phyloP scores from a whole-genome alignment of 2,888 invertebrate genomes.

The Gortyna flavago region DNA sequence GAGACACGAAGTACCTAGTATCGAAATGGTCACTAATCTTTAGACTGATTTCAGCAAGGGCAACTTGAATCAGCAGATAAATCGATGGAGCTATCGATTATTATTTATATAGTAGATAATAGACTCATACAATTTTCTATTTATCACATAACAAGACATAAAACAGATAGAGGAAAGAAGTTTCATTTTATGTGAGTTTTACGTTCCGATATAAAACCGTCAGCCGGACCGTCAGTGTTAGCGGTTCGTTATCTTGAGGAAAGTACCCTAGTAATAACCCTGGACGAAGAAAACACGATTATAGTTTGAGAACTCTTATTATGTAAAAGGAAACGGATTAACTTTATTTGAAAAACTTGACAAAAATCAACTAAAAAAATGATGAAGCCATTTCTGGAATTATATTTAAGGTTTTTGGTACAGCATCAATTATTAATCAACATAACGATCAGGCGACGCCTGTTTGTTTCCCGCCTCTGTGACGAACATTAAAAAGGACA shows the following conservation, averaged over 20 bases:
- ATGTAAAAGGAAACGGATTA: not conserved
- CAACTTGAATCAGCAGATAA: not conserved
- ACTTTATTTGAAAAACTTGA: not conserved
- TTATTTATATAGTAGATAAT: too few species aligned
- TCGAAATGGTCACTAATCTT: not conserved
- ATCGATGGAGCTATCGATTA: not conserved
- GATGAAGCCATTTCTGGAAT: not conserved
- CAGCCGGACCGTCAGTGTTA: constrained; percentile 14
- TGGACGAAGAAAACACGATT: not conserved
- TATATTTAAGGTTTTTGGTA: not conserved
- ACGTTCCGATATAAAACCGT: constrained; percentile 39
- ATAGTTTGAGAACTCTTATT: not conserved
- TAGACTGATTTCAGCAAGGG: not conserved
- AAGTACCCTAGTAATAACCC: not conserved
- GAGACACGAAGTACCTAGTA: not conserved
- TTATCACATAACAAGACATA: constrained; percentile 8
- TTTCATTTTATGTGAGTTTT: constrained; percentile 42
- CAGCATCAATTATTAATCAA: not conserved
- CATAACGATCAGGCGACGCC: constrained; percentile 13
- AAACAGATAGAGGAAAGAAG: constrained; percentile 27
- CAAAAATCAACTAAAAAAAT: not conserved
- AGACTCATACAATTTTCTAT: constrained; percentile 4
- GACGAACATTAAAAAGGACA: constrained; percentile 64
- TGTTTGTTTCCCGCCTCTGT: constrained; percentile 50
- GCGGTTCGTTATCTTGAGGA: constrained; percentile 28